Evolutionary conservation across 1,140 invertebrate genomes (phyloP).

Genomic region (Neomicropteryx cornuta): DNA sequence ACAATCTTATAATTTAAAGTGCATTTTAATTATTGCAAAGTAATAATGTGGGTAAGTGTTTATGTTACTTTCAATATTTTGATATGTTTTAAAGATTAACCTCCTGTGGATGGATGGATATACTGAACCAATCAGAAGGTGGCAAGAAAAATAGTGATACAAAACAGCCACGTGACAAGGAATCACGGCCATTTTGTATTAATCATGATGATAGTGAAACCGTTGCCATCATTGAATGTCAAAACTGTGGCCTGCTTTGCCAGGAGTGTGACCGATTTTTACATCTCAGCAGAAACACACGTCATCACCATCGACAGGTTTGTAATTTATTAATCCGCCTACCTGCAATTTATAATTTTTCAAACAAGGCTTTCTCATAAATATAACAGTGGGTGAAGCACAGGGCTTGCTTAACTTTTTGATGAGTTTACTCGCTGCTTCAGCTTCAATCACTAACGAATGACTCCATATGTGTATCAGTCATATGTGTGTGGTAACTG

Average conservation of each 20-base stretch:
- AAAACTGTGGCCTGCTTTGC: constrained; percentile 84
- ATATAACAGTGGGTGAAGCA: too few relatives aligned
- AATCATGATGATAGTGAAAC: constrained; percentile 98
- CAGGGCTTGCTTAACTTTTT: too few relatives aligned
- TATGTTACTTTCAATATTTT: too few relatives aligned
- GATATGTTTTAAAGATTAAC: too few relatives aligned
- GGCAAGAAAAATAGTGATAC: constrained; percentile 62
- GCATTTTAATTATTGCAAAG: too few relatives aligned
- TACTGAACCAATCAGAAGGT: constrained; percentile 8
- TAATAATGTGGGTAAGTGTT: too few relatives aligned
- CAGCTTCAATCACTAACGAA: neutral
- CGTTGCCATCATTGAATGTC: constrained; percentile 85
- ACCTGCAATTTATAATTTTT: constrained; percentile 4
- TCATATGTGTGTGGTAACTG: too few relatives aligned
- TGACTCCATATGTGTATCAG: too few relatives aligned
- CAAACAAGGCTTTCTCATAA: too few relatives aligned
- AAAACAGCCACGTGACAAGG: constrained; percentile 29
- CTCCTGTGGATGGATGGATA: too few relatives aligned
- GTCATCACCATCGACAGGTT: constrained; percentile 79
- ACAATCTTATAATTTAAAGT: too few relatives aligned
- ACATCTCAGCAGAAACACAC: constrained; percentile 82
- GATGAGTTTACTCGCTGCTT: constrained; percentile 7
- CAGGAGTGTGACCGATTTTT: constrained; percentile 92
- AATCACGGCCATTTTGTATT: constrained; percentile 56
- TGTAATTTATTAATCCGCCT: too few relatives aligned